Conservation (phyloP, 2,888 invertebrate genomes). For the Dysmachus trigonus region DNA sequence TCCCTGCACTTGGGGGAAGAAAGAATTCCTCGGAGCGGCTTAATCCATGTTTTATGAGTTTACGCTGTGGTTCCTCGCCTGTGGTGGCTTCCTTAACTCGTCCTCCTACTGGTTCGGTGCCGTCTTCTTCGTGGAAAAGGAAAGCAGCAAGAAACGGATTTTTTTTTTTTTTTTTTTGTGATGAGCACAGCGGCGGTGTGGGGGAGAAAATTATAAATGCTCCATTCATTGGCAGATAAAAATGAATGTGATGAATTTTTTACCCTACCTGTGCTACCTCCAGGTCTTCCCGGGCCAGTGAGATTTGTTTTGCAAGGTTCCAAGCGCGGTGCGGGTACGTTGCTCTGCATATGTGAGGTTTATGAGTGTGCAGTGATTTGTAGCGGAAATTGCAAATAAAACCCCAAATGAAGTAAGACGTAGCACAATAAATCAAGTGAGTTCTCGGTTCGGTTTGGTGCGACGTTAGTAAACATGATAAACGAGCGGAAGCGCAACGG, state of each 20-base stretch:
- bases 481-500: neutral
- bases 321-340: neutral
- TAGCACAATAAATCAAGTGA: neutral
- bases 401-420: neutral
- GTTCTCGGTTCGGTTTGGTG: neutral
- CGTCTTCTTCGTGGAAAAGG: neutral
- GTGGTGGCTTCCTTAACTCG: neutral
- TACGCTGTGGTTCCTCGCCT: neutral
- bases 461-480: neutral
- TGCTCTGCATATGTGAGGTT: neutral
- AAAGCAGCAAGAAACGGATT: neutral
- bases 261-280: neutral
- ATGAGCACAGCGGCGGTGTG: neutral
- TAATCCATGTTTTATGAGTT: conserved; percentile 30
- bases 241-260: neutral
- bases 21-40: conserved; percentile 9
- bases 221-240: neutral
- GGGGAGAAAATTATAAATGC: neutral
- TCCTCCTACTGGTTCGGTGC: neutral
- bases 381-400: neutral
- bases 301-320: neutral
- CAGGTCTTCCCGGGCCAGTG: neutral
- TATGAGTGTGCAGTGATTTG: neutral
- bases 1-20: neutral
- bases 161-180: neutral